Base-by-base conservation (phyloP, 1,140 invertebrate species). In the Bemisia tabaci region DNA sequence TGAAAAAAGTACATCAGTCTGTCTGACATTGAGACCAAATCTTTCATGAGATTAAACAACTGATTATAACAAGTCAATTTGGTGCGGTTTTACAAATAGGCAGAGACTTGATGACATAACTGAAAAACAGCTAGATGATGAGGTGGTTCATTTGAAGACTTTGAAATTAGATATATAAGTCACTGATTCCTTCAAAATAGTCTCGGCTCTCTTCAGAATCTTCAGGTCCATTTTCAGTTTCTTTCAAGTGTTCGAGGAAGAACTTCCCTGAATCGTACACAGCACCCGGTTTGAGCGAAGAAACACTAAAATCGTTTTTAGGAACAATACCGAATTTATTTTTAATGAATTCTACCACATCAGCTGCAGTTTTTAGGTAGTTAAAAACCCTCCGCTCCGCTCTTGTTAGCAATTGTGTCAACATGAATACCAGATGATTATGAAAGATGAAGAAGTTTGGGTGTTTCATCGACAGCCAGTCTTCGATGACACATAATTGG, bases 361-460 rank as follows among this genome's bases (percentile, higher is more conserved):
- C 66, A 5, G 27, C 39, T n/a, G 66, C 66, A 17, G 22, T 63
- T 21, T 48, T 62, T 1, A 67, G 59, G 23, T 63, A n/a, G 59
- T 67, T 67, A 17, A 67, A 67, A 59, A n/a, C 59, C n/a, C 27
- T 67, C 26, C 62, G 33, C 72, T 91, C 82, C 62, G 82, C 76
- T 70, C 85, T 88, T 2, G 83, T 79, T 68, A 95, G 79, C 59
- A 88, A 74, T 77, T 88, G 89, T 75, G 94, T 90, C 70, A 92
- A 78, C 95, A 97, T 97, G 74, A 94, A 95, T 60, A 92, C 90
- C 63, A 97, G 81, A 80, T 97, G 94, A 76, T 95, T 92, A 79
- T 97, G 94, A 73, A 96, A 93, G 74, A 83, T 87, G 66, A 70
- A 87, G 83, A 78, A 93, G 94, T 58, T 82, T 81, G 70, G 85